A percentile compares a stretch with the other conserved stretches of the same genome.
These are phyloP conservation scores for Chanos chanos DNA, from an alignment of 2,797 vertebrate genomes.

Conservation along the genomic window DNA sequence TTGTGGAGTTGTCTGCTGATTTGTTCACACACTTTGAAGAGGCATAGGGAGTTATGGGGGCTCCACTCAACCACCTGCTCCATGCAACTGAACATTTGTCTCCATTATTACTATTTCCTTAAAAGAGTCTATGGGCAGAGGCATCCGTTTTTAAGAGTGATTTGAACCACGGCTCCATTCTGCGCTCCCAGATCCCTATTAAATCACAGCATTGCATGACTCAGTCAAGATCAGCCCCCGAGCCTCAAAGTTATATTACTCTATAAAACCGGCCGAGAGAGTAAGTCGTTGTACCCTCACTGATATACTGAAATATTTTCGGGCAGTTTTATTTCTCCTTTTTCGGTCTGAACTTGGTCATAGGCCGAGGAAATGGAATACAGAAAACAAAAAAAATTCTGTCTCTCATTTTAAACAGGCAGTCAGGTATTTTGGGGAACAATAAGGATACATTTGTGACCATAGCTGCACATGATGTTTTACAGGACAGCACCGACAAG, in stretches of 20 bases:
- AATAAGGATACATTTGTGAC: slow-evolving; percentile 5
- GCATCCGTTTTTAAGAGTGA: slow-evolving; percentile 30
- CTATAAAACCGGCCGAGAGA: slow-evolving; percentile 26
- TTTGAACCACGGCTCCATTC: slow-evolving; percentile 15
- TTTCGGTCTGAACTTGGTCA: slow-evolving; percentile 25
- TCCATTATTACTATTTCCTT: slow-evolving; percentile 23
- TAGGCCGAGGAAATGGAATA: slow-evolving; percentile 39
- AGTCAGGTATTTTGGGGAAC: slow-evolving; percentile 22
- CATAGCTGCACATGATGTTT: background rate
- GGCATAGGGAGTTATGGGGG: slow-evolving; percentile 36
- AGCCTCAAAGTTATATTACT: slow-evolving; percentile 34
- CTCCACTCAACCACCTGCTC: slow-evolving; percentile 41
- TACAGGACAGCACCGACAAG: too few species aligned
- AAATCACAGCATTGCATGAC: slow-evolving; percentile 34
- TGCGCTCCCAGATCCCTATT: slow-evolving; percentile 24
- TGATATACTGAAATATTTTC: slow-evolving; percentile 45
- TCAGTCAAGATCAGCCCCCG: slow-evolving; percentile 17
- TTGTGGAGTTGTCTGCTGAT: slow-evolving; percentile 31
- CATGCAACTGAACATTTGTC: slow-evolving; percentile 24
- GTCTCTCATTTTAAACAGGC: slow-evolving; percentile 24
- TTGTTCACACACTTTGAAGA: slow-evolving; percentile 20
- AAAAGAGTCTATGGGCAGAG: slow-evolving; percentile 20
- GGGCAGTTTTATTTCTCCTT: slow-evolving; percentile 37
- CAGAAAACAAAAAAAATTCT: slow-evolving; percentile 11
- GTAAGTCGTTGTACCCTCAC: slow-evolving; percentile 21